Conservation (phyloP, 2,113 vertebrate genomes). For the Hypocryptadius cinnamomeus region DNA sequence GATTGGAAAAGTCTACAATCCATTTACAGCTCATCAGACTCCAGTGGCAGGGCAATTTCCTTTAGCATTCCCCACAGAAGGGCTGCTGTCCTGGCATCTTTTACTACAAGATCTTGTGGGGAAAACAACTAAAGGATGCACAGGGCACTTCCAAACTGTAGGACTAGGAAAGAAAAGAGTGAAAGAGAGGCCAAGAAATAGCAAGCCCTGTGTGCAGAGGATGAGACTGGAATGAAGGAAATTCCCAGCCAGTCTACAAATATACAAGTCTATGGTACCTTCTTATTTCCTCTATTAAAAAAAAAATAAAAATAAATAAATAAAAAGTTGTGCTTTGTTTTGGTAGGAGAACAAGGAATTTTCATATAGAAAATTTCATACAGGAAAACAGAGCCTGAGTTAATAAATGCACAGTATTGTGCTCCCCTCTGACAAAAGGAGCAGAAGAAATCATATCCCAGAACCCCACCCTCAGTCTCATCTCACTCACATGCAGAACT, state of each 20-base stretch:
- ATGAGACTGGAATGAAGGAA: background rate
- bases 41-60: background rate
- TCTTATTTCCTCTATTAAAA: background rate
- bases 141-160: background rate
- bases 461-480: background rate
- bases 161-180: background rate
- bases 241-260: background rate
- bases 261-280: background rate
- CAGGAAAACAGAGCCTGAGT: background rate
- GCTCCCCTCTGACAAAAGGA: background rate
- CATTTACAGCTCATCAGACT: background rate
- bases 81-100: background rate
- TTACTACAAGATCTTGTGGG: background rate
- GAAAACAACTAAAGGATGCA: background rate
- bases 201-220: background rate
- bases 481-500: background rate
- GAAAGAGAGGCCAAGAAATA: background rate
- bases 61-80: background rate
- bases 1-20: background rate
- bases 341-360: background rate
- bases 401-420: background rate
- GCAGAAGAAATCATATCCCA: background rate
- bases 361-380: background rate
- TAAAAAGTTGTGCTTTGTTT: background rate
- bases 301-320: too few species aligned